Evolutionary conservation across 2,113 vertebrate species (phyloP).

Genomic region (Datnioides undecimradiatus): DNA sequence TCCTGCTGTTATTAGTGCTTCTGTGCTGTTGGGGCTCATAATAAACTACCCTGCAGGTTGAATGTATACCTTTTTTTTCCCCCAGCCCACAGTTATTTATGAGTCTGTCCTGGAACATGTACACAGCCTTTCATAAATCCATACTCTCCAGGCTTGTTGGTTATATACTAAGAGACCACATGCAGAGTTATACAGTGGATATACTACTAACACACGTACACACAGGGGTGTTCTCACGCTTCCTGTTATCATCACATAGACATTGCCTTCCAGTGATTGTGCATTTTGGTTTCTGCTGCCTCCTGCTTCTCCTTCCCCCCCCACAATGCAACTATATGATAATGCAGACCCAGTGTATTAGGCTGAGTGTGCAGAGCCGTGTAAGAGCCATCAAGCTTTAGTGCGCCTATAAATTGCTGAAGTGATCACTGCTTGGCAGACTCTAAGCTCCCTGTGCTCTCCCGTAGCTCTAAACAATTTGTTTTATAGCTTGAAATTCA

Average conservation of each 20-base stretch:
- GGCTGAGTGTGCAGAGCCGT: constrained; percentile 53
- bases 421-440: constrained; percentile 75
- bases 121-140: constrained; percentile 54
- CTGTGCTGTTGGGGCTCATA: constrained; percentile 40
- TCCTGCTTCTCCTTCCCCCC: constrained; percentile 27
- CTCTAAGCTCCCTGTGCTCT: constrained; percentile 56
- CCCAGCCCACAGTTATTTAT: constrained; percentile 55
- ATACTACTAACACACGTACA: constrained; percentile 10
- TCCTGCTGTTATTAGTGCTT: constrained; percentile 37
- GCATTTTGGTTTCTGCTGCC: constrained; percentile 18
- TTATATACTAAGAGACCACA: constrained; percentile 60
- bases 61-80: constrained; percentile 21
- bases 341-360: constrained; percentile 44
- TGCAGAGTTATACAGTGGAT: constrained; percentile 35
- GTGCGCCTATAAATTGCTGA: constrained; percentile 67
- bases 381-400: constrained; percentile 64
- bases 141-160: constrained; percentile 31
- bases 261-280: constrained; percentile 31
- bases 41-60: constrained; percentile 41
- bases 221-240: constrained; percentile 20
- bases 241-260: constrained; percentile 34
- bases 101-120: constrained; percentile 42
- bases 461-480: constrained; percentile 63
- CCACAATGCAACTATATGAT: constrained; percentile 47
- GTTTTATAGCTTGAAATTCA: constrained; percentile 65